Evolutionary conservation across 2,888 invertebrate genomes (phyloP).

Genomic region (Leptura quadrifasciata): DNA sequence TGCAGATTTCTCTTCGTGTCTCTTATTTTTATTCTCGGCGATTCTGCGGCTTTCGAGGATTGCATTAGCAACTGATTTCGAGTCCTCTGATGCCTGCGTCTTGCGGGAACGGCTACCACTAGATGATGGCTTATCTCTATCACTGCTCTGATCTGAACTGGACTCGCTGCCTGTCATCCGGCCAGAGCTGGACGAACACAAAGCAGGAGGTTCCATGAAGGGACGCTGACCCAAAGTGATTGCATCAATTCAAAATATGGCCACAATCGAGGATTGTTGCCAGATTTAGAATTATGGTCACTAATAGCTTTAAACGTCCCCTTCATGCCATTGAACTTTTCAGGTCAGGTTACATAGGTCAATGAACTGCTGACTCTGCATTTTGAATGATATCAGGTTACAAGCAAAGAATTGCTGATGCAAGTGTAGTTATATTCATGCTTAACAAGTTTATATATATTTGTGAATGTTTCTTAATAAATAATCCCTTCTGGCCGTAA

Average conservation of each 20-base stretch:
- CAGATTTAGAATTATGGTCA: no score
- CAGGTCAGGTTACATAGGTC: no score
- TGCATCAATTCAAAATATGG: conserved; percentile 29
- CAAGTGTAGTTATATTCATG: no score
- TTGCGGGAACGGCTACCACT: neutral
- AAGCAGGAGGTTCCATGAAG: neutral
- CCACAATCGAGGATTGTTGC: conserved; percentile 26
- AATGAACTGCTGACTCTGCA: no score
- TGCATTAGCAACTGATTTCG: neutral
- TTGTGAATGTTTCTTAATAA: no score
- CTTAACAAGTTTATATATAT: no score
- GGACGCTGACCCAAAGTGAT: neutral
- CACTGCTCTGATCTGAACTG: neutral
- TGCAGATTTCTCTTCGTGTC: neutral
- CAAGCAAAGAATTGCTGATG: no score
- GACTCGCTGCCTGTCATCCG: no score
- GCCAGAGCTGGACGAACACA: neutral
- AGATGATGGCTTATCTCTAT: neutral
- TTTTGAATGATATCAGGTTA: no score
- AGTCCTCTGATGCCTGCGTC: neutral
- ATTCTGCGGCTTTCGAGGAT: neutral
- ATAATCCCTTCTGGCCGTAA: no score
- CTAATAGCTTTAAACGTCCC: conserved; percentile 30
- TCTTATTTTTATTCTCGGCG: neutral
- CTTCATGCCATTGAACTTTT: conserved; percentile 35